phyloP scores from a whole-genome alignment of 2,113 vertebrate species.

The Bombycilla garrulus region DNA sequence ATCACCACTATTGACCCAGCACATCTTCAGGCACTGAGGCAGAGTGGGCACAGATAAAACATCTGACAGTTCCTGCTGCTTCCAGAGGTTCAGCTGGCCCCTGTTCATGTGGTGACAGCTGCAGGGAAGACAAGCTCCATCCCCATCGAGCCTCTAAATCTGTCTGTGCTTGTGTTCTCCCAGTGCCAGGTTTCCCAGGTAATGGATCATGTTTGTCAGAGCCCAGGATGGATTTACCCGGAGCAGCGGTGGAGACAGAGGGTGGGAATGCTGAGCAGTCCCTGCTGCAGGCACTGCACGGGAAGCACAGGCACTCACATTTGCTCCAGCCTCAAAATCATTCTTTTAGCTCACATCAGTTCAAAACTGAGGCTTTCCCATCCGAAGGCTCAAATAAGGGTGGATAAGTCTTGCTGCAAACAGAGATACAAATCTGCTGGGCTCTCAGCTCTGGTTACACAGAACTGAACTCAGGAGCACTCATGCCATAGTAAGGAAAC shows the following conservation, averaged over 20 bases:
- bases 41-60: background rate
- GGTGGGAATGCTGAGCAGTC: background rate
- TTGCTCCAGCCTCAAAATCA: background rate
- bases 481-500: background rate
- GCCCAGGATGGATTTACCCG: background rate
- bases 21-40: background rate
- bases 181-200: background rate
- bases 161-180: background rate
- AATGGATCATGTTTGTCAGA: background rate
- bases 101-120: background rate
- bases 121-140: background rate
- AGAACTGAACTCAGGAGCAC: background rate
- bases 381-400: background rate
- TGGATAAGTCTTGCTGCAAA: background rate
- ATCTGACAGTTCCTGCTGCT: background rate
- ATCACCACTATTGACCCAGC: background rate
- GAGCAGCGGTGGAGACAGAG: background rate
- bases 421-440: background rate
- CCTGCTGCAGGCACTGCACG: background rate
- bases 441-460: background rate
- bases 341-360: background rate
- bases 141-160: background rate
- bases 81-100: background rate
- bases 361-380: background rate
- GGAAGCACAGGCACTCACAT: background rate